Percentiles rank a stretch among this genome's conserved stretches.
These are phyloP conservation scores for Trochalopteron elliotii DNA, from an alignment of 2,113 vertebrate species.

Conservation along the genomic window DNA sequence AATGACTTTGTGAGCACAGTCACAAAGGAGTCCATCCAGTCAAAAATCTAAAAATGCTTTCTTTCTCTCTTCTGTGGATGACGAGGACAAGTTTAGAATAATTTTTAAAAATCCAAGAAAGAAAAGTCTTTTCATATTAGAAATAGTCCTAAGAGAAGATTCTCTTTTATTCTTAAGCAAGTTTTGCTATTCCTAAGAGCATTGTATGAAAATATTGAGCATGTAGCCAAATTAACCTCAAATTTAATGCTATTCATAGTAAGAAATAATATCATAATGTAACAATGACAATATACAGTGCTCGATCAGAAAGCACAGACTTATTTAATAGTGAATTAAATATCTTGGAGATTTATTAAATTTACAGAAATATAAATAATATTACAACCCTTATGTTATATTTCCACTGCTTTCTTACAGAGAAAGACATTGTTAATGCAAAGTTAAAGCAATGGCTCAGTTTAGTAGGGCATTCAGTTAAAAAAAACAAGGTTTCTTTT, in stretches of 20 bases:
- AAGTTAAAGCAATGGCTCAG: neutral
- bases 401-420: neutral
- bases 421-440: neutral
- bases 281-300: neutral
- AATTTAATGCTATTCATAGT: neutral
- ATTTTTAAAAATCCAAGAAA: neutral
- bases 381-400: neutral
- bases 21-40: neutral
- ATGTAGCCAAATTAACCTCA: neutral
- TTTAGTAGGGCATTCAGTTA: neutral
- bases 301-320: neutral
- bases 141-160: neutral
- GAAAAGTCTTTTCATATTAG: neutral
- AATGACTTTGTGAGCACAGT: conserved; percentile 10
- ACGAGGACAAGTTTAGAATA: neutral
- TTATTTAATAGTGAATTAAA: neutral
- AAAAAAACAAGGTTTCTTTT: neutral
- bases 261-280: neutral
- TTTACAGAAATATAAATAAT: neutral
- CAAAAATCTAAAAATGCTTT: conserved; percentile 26
- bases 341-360: neutral
- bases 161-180: neutral
- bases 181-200: neutral
- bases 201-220: neutral
- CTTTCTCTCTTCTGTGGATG: neutral